A percentile compares a stretch with the other conserved stretches of the same genome.
Evolutionary conservation across 2,888 invertebrate genomes (phyloP).

Genomic region (Xestobium rufovillosum): DNA sequence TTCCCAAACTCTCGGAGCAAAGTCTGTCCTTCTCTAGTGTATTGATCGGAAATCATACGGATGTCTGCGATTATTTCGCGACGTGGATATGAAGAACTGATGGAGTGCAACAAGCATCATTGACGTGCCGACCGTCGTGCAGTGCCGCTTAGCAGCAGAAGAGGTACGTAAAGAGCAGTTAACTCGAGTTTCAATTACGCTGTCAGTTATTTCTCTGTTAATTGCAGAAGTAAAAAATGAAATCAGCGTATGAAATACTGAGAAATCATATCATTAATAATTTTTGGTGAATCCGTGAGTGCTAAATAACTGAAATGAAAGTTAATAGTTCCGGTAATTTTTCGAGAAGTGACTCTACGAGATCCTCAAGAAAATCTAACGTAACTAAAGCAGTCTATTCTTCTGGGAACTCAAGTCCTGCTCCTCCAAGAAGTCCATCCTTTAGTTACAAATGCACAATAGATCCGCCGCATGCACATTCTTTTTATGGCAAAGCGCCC

Average conservation of each 20-base stretch:
- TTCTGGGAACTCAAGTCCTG: slow-evolving; percentile 31
- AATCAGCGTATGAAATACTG: no score
- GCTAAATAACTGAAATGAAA: no score
- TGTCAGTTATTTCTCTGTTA: no score
- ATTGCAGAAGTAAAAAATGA: no score
- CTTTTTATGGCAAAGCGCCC: slow-evolving; percentile 8
- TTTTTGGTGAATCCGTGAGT: no score
- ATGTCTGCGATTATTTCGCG: slow-evolving; percentile 19
- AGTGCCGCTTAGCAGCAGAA: no score
- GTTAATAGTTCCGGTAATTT: slow-evolving; percentile 30
- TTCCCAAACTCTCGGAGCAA: slow-evolving; percentile 7
- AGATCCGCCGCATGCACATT: slow-evolving; percentile 18
- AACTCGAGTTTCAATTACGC: no score
- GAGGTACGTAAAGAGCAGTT: no score
- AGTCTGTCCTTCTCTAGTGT: slow-evolving; percentile 18
- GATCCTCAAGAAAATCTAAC: slow-evolving; percentile 30
- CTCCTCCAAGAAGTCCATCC: slow-evolving; percentile 32
- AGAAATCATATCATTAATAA: no score
- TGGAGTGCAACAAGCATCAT: slow-evolving; percentile 20
- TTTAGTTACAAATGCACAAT: slow-evolving; percentile 28
- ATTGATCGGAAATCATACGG: slow-evolving; percentile 15
- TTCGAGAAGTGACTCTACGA: slow-evolving; percentile 34
- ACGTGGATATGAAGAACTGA: slow-evolving; percentile 20
- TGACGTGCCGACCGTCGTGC: slow-evolving; percentile 23
- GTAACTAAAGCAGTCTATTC: slow-evolving; percentile 36